phyloP scores from a whole-genome alignment of 2,888 invertebrate genomes.

The Serrognathus titanus region DNA sequence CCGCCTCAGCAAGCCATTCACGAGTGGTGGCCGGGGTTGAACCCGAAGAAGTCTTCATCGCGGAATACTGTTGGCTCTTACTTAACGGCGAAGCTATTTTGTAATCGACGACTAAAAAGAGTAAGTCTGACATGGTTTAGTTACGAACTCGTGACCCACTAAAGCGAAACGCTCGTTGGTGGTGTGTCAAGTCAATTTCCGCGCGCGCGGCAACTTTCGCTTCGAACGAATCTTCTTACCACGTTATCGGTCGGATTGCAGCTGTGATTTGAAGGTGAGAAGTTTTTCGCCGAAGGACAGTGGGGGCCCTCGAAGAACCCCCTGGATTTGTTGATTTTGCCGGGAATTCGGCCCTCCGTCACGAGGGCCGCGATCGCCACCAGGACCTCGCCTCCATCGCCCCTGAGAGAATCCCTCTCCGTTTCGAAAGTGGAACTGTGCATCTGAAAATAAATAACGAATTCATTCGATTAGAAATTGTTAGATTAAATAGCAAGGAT shows the following conservation, averaged over 20 bases:
- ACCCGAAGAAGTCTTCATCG: no score
- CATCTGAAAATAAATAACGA: slow-evolving; percentile 41
- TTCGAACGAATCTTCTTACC: slow-evolving; percentile 39
- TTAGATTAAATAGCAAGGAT: no score
- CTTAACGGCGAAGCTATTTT: no score
- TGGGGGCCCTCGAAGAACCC: slow-evolving; percentile 70
- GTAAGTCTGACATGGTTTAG: no score
- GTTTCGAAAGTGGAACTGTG: slow-evolving; percentile 44
- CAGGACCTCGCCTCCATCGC: slow-evolving; percentile 43
- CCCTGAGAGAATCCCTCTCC: slow-evolving; percentile 28
- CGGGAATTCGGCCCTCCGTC: slow-evolving; percentile 47
- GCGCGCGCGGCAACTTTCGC: no score
- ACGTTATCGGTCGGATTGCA: slow-evolving; percentile 53
- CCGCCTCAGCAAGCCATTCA: no score
- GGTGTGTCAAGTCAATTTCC: no score
- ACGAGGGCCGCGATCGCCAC: slow-evolving; percentile 47
- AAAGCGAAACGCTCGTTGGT: no score
- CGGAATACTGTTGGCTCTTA: no score
- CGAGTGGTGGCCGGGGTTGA: no score
- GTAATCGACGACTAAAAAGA: no score
- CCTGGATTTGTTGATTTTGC: slow-evolving; percentile 35
- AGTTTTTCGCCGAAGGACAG: slow-evolving; percentile 49
- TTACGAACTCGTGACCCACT: no score
- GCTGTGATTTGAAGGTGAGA: slow-evolving; percentile 46
- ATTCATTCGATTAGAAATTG: not conserved